These are phyloP conservation scores for Steinernema hermaphroditum DNA, from an alignment of 2,888 invertebrate genomes.

Conservation along the genomic window DNA sequence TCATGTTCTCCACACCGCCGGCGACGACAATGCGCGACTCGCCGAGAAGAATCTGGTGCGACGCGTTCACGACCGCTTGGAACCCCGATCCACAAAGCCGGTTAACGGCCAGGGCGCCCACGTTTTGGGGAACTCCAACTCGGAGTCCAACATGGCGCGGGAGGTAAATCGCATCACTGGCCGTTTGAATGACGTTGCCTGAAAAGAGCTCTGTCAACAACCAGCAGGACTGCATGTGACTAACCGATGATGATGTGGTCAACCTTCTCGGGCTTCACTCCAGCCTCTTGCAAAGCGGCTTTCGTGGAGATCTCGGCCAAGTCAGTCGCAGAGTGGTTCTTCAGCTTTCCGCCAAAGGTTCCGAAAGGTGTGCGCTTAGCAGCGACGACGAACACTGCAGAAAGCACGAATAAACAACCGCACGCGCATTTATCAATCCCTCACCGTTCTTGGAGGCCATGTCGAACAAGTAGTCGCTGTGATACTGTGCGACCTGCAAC, in stretches of 20 bases:
- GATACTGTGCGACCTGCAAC: background rate
- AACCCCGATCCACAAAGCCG: constrained; percentile 94
- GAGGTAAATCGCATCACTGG: constrained; percentile 81
- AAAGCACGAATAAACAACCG: background rate
- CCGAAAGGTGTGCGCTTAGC: constrained; percentile 83
- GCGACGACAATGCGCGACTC: constrained; percentile 83
- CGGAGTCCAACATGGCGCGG: constrained; percentile 85
- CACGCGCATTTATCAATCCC: background rate
- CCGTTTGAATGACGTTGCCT: constrained; percentile 72
- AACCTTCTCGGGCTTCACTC: constrained; percentile 80
- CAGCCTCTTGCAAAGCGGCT: constrained; percentile 72
- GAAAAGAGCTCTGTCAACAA: constrained; percentile 32
- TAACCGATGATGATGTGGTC: constrained; percentile 84
- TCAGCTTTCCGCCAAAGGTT: constrained; percentile 77
- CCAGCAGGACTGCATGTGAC: constrained; percentile 12
- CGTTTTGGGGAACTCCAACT: constrained; percentile 81
- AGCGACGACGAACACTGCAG: constrained; percentile 74
- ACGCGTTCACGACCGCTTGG: constrained; percentile 70
- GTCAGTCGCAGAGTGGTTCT: constrained; percentile 68
- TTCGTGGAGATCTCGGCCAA: constrained; percentile 75
- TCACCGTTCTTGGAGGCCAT: constrained; percentile 26
- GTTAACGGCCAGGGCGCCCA: constrained; percentile 84
- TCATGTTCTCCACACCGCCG: constrained; percentile 94
- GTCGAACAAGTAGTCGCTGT: background rate
- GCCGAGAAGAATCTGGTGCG: constrained; percentile 81